Base-by-base conservation (phyloP, 2,797 vertebrate genomes). In the Coreius guichenoti region DNA sequence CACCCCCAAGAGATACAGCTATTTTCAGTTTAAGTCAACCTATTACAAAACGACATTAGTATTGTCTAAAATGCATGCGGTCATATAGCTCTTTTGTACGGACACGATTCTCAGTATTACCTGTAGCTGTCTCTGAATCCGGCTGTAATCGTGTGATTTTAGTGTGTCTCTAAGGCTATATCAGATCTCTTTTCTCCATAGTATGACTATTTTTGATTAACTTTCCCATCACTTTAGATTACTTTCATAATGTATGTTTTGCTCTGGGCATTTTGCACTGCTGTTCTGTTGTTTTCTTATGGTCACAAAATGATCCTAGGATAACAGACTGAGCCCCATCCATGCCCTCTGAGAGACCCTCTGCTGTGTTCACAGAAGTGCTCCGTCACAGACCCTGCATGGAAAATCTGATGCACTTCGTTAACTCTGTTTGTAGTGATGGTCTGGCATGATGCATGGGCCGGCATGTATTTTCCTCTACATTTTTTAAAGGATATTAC, bases 381-480 rank as follows among this genome's bases (percentile, higher is more conserved):
- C 61, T 65, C 83, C 4, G 83, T 69, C 67, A 78, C 74, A 65
- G 79, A 75, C 72, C 51, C 85, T 9, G 61, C 85, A 82, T 86
- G 85, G 85, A 89, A 89, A 89, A 74, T 80, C 17, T 76, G 88
- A 87, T 83, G 70, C 45, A 68, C 69, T 79, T 70, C 39, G 75
- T 83, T 83, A 76, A 68, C 72, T 83, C 31, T 89, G 88, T 89
- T 89, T 87, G 81, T 84, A 84, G 86, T 86, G 86, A 82, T 75
- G 81, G 61, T 69, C 68, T 79, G 77, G 56, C 51, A 47, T 56
- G n/a, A 87, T 39, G 47, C 65, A 76, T n/a, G 13, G 26, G 17
- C 61, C 74, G 5, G 39, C 31, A 39, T 84, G 11, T 68, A 83
- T 77, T 68, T 69, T 77, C 61, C 63, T 83, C 61, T 65, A 9